Conservation (phyloP, 2,113 vertebrate genomes). For the Apteryx owenii region DNA sequence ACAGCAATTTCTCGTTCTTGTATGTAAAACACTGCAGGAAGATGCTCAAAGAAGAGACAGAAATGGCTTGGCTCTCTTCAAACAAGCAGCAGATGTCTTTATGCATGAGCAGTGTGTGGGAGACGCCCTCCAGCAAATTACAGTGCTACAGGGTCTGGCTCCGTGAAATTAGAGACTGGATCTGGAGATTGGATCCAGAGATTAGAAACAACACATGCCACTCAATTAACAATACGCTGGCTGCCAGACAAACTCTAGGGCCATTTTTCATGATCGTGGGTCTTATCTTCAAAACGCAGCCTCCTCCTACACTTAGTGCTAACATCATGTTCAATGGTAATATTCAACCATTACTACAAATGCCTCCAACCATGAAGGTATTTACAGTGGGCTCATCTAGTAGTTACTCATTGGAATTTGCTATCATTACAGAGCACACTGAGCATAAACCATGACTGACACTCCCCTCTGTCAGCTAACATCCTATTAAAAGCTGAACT, state of each 20-base stretch:
- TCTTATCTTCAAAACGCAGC: conserved; percentile 18
- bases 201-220: conserved; percentile 53
- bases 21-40: not conserved
- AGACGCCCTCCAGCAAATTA: conserved; percentile 47
- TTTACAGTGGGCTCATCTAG: not conserved
- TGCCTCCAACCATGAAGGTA: not conserved
- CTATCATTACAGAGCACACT: not conserved
- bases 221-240: conserved; percentile 17
- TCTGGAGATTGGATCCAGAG: conserved; percentile 14
- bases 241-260: conserved; percentile 45
- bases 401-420: not conserved
- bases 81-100: conserved; percentile 68
- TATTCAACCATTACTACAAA: not conserved
- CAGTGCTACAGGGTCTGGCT: conserved; percentile 36
- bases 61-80: conserved; percentile 41
- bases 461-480: not conserved
- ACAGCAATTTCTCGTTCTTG: not conserved
- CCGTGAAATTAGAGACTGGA: conserved; percentile 41
- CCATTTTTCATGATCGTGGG: not conserved
- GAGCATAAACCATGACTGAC: not conserved
- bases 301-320: not conserved
- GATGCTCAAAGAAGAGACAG: not conserved
- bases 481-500: not conserved
- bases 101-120: conserved; percentile 56
- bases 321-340: not conserved